Percentiles rank a stretch among this genome's conserved stretches.
Evolutionary conservation across 2,888 invertebrate genomes (phyloP).

Genomic region (Parasteatoda lunata): DNA sequence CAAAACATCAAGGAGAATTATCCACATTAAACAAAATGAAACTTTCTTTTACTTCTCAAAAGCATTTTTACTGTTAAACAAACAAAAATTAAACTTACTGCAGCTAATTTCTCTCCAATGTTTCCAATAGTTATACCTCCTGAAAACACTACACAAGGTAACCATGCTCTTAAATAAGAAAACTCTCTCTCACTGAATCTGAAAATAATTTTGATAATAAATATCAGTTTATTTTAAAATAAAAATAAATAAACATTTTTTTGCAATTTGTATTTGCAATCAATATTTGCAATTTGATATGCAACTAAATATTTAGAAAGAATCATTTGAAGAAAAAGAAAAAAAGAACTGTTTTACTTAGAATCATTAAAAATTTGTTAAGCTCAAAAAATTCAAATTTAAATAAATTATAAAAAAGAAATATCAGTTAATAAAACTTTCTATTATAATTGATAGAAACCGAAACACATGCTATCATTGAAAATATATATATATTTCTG

Average conservation of each 20-base stretch:
- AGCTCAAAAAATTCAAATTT: too few relatives aligned
- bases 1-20: too few relatives aligned
- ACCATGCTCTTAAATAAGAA: slow-evolving; percentile 75
- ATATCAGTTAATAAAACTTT: too few relatives aligned
- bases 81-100: slow-evolving; percentile 49
- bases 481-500: too few relatives aligned
- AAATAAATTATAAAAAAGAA: too few relatives aligned
- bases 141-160: slow-evolving; percentile 76
- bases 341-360: too few relatives aligned
- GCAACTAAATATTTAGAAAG: neutral
- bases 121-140: slow-evolving; percentile 76
- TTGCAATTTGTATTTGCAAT: neutral
- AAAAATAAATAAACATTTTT: neutral
- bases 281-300: neutral
- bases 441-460: too few relatives aligned
- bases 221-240: neutral
- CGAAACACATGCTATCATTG: too few relatives aligned
- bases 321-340: neutral
- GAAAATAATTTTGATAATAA: neutral
- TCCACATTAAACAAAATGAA: too few relatives aligned
- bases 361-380: too few relatives aligned
- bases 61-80: too few relatives aligned
- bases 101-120: slow-evolving; percentile 75
- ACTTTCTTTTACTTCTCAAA: too few relatives aligned
- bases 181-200: slow-evolving; percentile 75